Base-by-base conservation (phyloP, 2,113 vertebrate genomes). In the Eidolon helvum region DNA sequence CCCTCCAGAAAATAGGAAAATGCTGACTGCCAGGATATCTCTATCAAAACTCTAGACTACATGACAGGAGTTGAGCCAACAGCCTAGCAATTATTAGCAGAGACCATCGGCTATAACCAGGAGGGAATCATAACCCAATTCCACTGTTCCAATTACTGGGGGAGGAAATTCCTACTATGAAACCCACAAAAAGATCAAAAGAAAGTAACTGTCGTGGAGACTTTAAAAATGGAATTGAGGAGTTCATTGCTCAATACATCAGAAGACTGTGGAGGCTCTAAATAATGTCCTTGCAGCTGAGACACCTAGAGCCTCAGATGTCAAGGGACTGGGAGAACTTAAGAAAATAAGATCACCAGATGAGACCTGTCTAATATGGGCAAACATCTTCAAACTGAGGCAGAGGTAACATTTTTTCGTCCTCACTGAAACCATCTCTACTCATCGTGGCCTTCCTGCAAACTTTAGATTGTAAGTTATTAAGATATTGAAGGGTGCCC, bases 1-100 rank as follows among this genome's bases (percentile, higher is more conserved):
- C 72, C 66, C 7, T 55, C 53, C 71, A 91, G 90, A 95, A 95
- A 97, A 68, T 43, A 94, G 48, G 55, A 92, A 80, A 57, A 69
- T 57, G 11, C 5, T 82, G 26, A 85, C 22, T 85, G 63, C 66
- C n/a, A 85, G 69, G 12, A n/a, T 63, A 57, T 57, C 66, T 68
- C 53, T 69, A 69, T 71, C 48, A 80, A 93, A 93, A 96, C 78
- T 45, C 92, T 38, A 72, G 65, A 69, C 28, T 21, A 61, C 10
- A 61, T 12, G 45, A 74, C 28, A 22, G 61, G 69, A 66, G 10
- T 35, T 7, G n/a, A 50, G n/a, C 50, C 77, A 69, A 57, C 10
- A 71, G 50, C 88, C 74, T 43, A 72, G 38, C 50, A 68, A 57
- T 77, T 26, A n/a, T 35, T 57, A 19, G 33, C 43, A 84, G 69